Base-by-base conservation (phyloP, 2,113 vertebrate species). In the Cyprinodon brontotheroides region DNA sequence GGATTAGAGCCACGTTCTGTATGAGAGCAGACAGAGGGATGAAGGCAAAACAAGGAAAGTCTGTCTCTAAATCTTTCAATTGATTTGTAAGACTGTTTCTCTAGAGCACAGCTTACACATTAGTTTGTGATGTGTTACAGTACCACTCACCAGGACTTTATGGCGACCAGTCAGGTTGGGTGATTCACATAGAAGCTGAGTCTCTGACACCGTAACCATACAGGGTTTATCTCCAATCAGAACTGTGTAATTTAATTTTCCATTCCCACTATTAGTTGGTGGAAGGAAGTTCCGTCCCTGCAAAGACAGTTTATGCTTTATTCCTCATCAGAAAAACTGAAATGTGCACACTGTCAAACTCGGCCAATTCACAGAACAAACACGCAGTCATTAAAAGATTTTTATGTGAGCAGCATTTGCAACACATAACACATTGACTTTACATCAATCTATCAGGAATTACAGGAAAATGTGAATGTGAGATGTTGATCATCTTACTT, bases 211-310 rank as follows among this genome's bases (percentile, higher is more conserved):
- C 0, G 98, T 99, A 82, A 99, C 93, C 0, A 92, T 85, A 48
- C 98, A 99, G 0, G 96, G 96, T 81, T 97, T 98, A 88, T 99
- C 97, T 3, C 98, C 97, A 4, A 99, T 95, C 86, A 98, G 90
- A 45, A 99, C 96, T 0, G 97, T 97, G 92, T 99, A 99, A 92
- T 99, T 99, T 73, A 99, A 91, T 75, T 97, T 99, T 79, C 96
- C 96, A 0, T 99, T 98, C 38, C 96, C 97, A 70, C 96, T 97
- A 0, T 94, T 95, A 74, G 96, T 96, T 0, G 96, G 95, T 0
- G 98, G 98, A 66, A 99, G 96, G 83, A 99, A 92, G 88, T 99
- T 98, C 79, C 95, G 95, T 37, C 98, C 98, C 98, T 99, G 83
- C 36, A 79, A 65, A 67, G 36, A 65, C 68, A 45, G 82, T 68